phyloP scores from a whole-genome alignment of 2,113 vertebrate species.

The Zeus faber region DNA sequence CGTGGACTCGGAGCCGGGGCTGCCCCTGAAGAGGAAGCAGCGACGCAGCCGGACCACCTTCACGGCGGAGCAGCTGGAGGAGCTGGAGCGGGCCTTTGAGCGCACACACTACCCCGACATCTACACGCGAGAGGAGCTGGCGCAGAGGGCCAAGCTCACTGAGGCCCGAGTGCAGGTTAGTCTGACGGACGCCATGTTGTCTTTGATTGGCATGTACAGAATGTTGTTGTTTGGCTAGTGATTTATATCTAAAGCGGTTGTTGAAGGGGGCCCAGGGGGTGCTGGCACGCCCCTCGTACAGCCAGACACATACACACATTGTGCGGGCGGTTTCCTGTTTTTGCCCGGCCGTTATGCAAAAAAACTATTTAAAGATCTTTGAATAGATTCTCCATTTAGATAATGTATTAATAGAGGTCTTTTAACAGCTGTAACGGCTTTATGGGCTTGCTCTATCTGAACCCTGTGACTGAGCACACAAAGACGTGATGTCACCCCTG shows the following conservation, averaged over 20 bases:
- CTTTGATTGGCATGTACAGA: too few relatives aligned
- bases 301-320: not conserved
- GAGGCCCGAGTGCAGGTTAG: constrained; percentile 96
- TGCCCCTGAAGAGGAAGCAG: constrained; percentile 96
- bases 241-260: too few relatives aligned
- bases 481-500: constrained; percentile 55
- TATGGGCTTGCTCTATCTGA: constrained; percentile 34
- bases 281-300: too few relatives aligned
- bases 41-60: constrained; percentile 95
- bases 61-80: constrained; percentile 95
- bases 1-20: constrained; percentile 95
- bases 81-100: constrained; percentile 95
- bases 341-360: too few relatives aligned
- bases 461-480: constrained; percentile 50
- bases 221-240: too few relatives aligned
- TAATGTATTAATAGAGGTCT: constrained; percentile 36
- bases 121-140: constrained; percentile 97
- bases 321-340: constrained; percentile 37
- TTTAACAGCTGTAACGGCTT: constrained; percentile 51
- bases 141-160: constrained; percentile 94
- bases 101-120: constrained; percentile 98
- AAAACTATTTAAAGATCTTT: constrained; percentile 28
- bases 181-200: constrained; percentile 2
- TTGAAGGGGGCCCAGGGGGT: too few relatives aligned
- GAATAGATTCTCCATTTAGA: constrained; percentile 50